Percentiles rank a stretch among this genome's conserved stretches.
Evolutionary conservation across 2,888 invertebrate genomes (phyloP).

Genomic region (Eupelmus urozonus): DNA sequence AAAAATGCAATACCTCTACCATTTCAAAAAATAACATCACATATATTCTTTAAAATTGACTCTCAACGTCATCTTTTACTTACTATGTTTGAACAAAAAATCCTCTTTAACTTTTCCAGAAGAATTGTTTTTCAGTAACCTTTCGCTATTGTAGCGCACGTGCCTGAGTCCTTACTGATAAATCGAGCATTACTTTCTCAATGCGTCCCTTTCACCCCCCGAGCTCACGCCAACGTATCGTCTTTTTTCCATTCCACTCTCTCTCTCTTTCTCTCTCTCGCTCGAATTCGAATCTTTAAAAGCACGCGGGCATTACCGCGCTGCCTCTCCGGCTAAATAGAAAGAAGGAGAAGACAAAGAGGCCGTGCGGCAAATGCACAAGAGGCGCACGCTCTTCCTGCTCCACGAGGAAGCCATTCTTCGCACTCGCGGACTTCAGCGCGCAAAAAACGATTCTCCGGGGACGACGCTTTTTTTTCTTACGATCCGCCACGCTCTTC

Average conservation of each 20-base stretch:
- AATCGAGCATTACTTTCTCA: constrained; percentile 11
- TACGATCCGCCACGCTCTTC: not conserved
- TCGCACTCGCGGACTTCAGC: not conserved
- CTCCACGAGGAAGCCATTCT: not conserved
- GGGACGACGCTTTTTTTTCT: not conserved
- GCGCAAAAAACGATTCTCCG: not conserved
- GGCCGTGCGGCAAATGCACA: constrained; percentile 19
- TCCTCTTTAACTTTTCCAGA: no score
- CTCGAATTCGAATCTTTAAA: constrained; percentile 30
- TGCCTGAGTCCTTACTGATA: constrained; percentile 19
- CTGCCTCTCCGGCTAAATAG: constrained; percentile 31
- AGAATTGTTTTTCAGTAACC: no score
- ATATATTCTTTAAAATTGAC: no score
- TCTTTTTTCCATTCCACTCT: no score
- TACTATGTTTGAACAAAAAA: no score
- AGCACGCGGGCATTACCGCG: constrained; percentile 26
- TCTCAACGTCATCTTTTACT: no score
- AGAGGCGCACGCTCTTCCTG: not conserved
- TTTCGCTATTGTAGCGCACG: constrained; percentile 5
- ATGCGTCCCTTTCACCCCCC: not conserved
- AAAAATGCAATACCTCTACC: no score
- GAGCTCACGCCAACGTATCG: not conserved
- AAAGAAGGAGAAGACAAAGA: constrained; percentile 24
- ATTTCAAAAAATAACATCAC: no score
- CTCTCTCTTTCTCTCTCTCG: not conserved